Base-by-base conservation (phyloP, 2,113 vertebrate genomes). In the Colossoma macropomum region DNA sequence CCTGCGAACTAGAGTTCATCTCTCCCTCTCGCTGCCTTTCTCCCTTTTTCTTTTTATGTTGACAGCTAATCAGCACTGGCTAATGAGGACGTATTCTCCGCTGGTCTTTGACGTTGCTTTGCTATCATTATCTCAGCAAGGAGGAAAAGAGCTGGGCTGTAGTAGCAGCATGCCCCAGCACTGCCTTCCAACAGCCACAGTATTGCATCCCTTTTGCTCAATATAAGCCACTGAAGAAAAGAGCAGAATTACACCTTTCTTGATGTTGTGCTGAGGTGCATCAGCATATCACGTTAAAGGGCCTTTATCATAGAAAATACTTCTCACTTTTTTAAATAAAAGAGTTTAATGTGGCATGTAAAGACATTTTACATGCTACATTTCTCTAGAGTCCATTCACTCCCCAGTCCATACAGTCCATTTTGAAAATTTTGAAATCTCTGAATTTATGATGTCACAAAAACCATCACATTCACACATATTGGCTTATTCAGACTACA, bases 21-120 rank as follows among this genome's bases (percentile, higher is more conserved):
- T 52, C 23, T 27, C 17, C 72, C 38, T 70, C n/a, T 65, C 9
- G 11, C 11, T 13, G 4, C 19, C 62, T 13, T 54, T n/a, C n/a
- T 71, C 74, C 34, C 56, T 63, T 27, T 75, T 41, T 28, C 63
- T 34, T 65, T 87, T 83, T 89, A 77, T 75, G 84, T 48, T 86
- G 88, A 86, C 88, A 90, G 88, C 85, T 91, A 91, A 91, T 91
- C 90, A 90, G 79, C 52, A 72, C 70, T 70, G 12, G 54, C 86
- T 88, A 90, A 88, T 88, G 86, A 89, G 86, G 86, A 86, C 79
- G 63, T 89, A 82, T 87, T 79, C 78, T 83, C 62, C 75, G 72
- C 59, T 71, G 52, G 41, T 34, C 34, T 75, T 27, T 34, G n/a
- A 50, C 38, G 19, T 80, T 84, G 68, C 85, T 83, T 81, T 82